Conservation (phyloP, 2,113 vertebrate genomes). For the Apus apus region DNA sequence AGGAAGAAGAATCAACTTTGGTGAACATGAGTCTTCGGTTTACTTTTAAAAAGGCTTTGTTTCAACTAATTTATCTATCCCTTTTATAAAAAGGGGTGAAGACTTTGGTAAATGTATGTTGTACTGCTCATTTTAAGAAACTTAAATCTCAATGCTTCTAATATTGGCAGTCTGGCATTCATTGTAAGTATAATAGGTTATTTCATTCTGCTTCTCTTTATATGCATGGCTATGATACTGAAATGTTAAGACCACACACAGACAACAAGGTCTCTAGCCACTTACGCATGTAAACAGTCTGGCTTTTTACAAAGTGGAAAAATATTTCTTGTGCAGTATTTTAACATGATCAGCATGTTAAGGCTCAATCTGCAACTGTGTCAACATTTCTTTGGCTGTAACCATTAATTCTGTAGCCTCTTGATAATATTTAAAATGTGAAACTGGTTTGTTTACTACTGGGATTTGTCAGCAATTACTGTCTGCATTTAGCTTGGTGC, state of each 20-base stretch:
- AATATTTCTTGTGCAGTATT: conserved; percentile 80
- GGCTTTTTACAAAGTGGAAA: conserved; percentile 84
- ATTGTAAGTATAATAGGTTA: conserved; percentile 71
- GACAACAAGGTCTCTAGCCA: conserved; percentile 81
- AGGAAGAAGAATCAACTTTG: not conserved
- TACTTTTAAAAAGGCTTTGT: not conserved
- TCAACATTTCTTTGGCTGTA: conserved; percentile 81
- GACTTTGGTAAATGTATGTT: not conserved
- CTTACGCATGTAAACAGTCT: conserved; percentile 86
- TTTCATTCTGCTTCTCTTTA: conserved; percentile 83
- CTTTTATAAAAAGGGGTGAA: not conserved
- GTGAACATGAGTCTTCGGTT: not conserved
- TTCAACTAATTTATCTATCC: not conserved
- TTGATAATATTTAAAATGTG: conserved; percentile 75
- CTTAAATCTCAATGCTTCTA: conserved; percentile 3
- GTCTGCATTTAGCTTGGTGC: conserved; percentile 62
- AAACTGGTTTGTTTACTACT: conserved; percentile 77
- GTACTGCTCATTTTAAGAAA: conserved; percentile 25
- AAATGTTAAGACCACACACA: conserved; percentile 87
- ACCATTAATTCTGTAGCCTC: conserved; percentile 70
- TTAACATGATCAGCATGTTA: conserved; percentile 84
- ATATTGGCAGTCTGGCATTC: conserved; percentile 55
- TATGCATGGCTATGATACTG: conserved; percentile 81
- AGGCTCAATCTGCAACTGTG: conserved; percentile 80
- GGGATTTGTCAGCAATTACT: conserved; percentile 75